Evolutionary conservation across 2,113 vertebrate species (phyloP).

Genomic region (Atrichornis clamosus): DNA sequence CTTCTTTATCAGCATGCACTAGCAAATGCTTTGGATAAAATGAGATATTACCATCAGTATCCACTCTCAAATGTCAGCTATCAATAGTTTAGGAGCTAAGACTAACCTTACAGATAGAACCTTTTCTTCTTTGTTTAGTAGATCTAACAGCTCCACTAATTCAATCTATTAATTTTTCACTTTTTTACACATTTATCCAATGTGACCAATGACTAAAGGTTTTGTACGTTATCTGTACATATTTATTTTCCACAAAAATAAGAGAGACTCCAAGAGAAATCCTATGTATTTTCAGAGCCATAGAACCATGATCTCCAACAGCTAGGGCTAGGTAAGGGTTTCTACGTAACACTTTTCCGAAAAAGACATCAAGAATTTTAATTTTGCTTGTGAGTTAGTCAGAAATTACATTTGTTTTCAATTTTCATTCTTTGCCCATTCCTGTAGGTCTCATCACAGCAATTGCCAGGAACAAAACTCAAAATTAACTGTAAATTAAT

Average conservation of each 20-base stretch:
- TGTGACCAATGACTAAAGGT: not conserved
- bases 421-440: rapidly evolving
- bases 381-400: not conserved
- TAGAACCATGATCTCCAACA: not conserved
- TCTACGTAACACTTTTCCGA: not conserved
- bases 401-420: not conserved
- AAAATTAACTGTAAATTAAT: not conserved
- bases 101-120: not conserved
- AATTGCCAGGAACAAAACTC: not conserved
- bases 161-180: not conserved
- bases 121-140: not conserved
- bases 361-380: not conserved
- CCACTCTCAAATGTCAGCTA: not conserved
- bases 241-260: not conserved
- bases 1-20: not conserved
- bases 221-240: not conserved
- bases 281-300: not conserved
- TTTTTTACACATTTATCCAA: not conserved
- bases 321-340: not conserved
- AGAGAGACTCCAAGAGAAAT: not conserved
- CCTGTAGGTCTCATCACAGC: not conserved
- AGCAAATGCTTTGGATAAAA: not conserved
- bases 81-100: not conserved
- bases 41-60: not conserved
- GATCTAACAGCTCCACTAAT: not conserved